Percentiles rank a stretch among this genome's conserved stretches.
phyloP scores from a whole-genome alignment of 2,888 invertebrate species.

The Cataglyphis rosenhaueri region DNA sequence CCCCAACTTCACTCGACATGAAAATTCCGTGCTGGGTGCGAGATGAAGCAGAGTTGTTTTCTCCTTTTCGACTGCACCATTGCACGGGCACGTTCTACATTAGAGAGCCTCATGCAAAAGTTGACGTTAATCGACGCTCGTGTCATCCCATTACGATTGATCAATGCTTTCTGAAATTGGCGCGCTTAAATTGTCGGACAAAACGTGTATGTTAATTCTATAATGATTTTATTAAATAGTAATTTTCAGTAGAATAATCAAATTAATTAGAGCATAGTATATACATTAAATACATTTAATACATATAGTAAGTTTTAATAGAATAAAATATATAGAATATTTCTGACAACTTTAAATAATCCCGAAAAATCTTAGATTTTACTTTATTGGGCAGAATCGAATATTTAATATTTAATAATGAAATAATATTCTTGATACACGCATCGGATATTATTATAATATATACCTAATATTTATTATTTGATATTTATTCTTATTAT shows the following conservation, averaged over 20 bases:
- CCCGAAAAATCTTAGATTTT: neutral
- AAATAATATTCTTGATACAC: neutral
- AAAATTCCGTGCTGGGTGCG: conserved; percentile 43
- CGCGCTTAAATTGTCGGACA: neutral
- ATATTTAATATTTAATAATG: neutral
- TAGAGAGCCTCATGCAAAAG: conserved; percentile 20
- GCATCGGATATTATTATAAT: neutral
- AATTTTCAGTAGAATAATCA: neutral
- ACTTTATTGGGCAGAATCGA: neutral
- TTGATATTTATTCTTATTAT: neutral
- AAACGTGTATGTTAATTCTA: neutral
- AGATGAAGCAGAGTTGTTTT: conserved; percentile 33
- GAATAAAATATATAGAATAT: neutral
- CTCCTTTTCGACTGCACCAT: conserved; percentile 36
- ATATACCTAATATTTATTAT: neutral
- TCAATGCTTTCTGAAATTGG: neutral
- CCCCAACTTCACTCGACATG: conserved; percentile 36
- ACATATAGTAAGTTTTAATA: neutral
- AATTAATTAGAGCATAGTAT: neutral
- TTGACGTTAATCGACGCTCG: conserved; percentile 57
- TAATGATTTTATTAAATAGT: conserved; percentile 5
- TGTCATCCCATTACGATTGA: conserved; percentile 35
- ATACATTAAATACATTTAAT: neutral
- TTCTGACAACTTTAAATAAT: neutral
- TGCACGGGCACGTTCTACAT: conserved; percentile 46